Evolutionary conservation across 35 echinoderm and acorn worm species (phyloP).

Genomic region (Strongylocentrotus purpuratus): DNA sequence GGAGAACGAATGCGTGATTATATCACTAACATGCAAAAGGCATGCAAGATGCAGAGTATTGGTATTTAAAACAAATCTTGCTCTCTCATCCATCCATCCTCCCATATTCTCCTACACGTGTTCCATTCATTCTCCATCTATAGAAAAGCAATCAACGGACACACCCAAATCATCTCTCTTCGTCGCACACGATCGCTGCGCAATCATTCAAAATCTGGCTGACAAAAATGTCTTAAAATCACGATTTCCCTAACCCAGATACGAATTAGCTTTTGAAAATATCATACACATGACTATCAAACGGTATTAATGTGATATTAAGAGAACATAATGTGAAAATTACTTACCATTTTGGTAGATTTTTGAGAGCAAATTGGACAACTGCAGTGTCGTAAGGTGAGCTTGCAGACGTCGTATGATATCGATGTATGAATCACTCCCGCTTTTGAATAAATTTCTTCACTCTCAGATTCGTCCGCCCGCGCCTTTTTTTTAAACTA

Average conservation of each 20-base stretch:
- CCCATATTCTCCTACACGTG: neutral
- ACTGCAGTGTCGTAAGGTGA: slow-evolving; percentile 38
- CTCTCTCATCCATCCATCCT: neutral
- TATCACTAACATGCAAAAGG: neutral
- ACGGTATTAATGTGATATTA: neutral
- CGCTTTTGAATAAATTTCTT: neutral
- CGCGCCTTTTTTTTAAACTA: neutral
- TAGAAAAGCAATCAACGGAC: neutral
- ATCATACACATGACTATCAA: neutral
- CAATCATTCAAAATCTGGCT: neutral
- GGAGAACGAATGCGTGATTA: neutral
- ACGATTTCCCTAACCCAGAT: neutral
- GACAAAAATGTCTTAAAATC: neutral
- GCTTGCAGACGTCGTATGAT: slow-evolving; percentile 26
- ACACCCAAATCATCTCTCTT: neutral
- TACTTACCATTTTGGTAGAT: slow-evolving; percentile 23
- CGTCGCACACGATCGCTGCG: neutral
- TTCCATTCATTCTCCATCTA: neutral
- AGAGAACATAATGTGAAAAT: neutral
- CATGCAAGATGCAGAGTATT: neutral
- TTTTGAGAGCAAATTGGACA: neutral
- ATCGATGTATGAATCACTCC: neutral
- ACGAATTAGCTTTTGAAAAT: neutral
- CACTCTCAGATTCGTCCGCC: neutral
- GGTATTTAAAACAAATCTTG: neutral